Evolutionary conservation across 2,797 vertebrate species (phyloP), one percentile per base, ranked within the genome.

Genomic region (Ptychadena robeensis): DNA sequence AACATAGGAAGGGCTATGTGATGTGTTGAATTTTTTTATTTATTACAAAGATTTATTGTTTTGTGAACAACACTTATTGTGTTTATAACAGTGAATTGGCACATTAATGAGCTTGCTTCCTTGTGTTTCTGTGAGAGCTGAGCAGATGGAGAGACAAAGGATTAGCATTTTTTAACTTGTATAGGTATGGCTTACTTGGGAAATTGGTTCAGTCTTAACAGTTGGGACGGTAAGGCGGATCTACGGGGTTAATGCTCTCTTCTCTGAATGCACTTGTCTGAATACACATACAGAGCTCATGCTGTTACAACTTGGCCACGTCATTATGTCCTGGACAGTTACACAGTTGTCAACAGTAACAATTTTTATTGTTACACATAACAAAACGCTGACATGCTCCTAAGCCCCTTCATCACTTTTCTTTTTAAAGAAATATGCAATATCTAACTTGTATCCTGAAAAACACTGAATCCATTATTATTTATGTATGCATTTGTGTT

Each of bases 121-220:
- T 53, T 35, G 32, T 69, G 48, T 69, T 38, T 25, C 66, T 71
- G 67, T 71, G 34, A 80, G 48, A 59, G 27, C 18, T 31, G 27
- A 44, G 57, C 78, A 80, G 67, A 80, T 63, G 78, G 78, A 80
- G 35, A 18, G 32, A 80, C 27, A 38, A 71, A 30, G 53, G 57
- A 80, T 80, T 79, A 68, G 76, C 76, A 68, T 79, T 69, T n/a
- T 68, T 79, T 61, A 25, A 57, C 76, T 57, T 79, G 76, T 68
- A 79, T 69, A 79, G 76, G 76, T 79, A 79, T 79, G 76, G n/a
- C 67, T 57, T 68, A 69, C 44, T 67, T 78, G 11, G 61, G 64
- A 67, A 78, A 67, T 67, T 14, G 48, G 10, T 68, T 57, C 9
- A 53, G 44, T 34, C 25, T 0, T 57, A 59, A 25, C 76, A 68